Evolutionary conservation across 2,797 vertebrate species (phyloP).

Genomic region (Basileuterus tristriatus): DNA sequence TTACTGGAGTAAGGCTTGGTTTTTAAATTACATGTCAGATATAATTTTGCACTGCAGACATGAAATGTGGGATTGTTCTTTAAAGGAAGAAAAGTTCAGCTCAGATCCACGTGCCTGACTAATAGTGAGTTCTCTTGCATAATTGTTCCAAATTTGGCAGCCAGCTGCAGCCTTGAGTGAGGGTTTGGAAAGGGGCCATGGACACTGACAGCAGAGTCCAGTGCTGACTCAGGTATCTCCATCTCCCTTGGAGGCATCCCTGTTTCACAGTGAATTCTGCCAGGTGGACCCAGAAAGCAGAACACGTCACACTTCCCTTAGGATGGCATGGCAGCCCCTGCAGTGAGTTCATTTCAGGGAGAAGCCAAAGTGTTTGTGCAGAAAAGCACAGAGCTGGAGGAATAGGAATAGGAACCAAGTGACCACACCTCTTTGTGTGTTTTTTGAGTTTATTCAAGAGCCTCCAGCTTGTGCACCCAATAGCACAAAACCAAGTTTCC

Average conservation of each 20-base stretch:
- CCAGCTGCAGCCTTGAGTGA: neutral
- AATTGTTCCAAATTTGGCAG: neutral
- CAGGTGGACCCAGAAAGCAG: neutral
- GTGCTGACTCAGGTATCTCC: neutral
- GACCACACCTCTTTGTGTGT: neutral
- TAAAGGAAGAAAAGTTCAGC: neutral
- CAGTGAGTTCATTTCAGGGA: neutral
- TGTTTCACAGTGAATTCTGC: neutral
- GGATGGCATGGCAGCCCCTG: rapidly evolving
- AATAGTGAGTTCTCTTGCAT: neutral
- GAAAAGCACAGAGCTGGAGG: neutral
- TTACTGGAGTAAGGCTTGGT: constrained; percentile 68
- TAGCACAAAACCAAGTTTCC: neutral
- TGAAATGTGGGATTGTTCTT: constrained; percentile 43
- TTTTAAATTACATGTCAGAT: constrained; percentile 73
- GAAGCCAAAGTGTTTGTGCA: neutral
- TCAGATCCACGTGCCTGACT: neutral
- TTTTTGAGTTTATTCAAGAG: neutral
- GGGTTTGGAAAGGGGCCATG: neutral
- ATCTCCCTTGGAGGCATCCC: neutral
- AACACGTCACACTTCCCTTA: neutral
- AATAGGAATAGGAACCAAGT: neutral
- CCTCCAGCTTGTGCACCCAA: neutral
- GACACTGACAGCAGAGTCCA: neutral
- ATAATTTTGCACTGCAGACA: constrained; percentile 57